Evolutionary conservation across 2,888 invertebrate species (phyloP), one percentile per base, ranked within the genome.

Genomic region (Harpagoxenus sublaevis): DNA sequence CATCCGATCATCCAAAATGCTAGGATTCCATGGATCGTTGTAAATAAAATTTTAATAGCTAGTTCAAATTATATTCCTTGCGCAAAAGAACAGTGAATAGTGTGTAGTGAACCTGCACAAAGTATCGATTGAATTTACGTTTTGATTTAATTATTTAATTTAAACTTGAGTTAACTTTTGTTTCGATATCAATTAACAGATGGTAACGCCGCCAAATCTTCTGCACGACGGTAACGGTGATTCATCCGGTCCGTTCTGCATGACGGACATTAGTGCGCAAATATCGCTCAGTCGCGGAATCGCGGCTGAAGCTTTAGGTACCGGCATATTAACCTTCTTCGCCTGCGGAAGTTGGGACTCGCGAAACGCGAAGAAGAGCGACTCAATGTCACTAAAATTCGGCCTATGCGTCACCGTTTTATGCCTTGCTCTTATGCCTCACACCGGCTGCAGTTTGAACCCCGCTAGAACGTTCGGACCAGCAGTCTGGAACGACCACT

Each of bases 361-460:
- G 28, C 96, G 97, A 51, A 97, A 97, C 92, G 94, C 95, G 10
- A 95, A 95, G 35, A 97, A 96, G 89, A 96, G 96, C 45, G 98
- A 98, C 89, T 97, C 97, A 0, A 94, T 95, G 1, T 94, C 97
- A 1, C 93, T 98, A 23, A 89, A 84, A 91, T 97, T 97, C 90
- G 98, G 97, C 73, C 95, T 97, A 73, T 96, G 97, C 3, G 95
- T 98, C 86, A 95, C 96, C 28, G 96, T 96, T 0, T 94, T 98
- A 65, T 97, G 97, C 1, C 95, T 97, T 83, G 96, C 96, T 2
- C 97, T 97, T 42, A 97, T 97, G 5, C 97, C 97, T 1, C 96
- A 96, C 88, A 98, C 98, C 0, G 97, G 97, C 0, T 97, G 96
- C 62, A 97, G 97, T 92, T 96, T 97, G 96, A 97, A 97, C 92